These are phyloP conservation scores for Whitmania pigra DNA, from an alignment of 1,140 invertebrate species.

Conservation along the genomic window DNA sequence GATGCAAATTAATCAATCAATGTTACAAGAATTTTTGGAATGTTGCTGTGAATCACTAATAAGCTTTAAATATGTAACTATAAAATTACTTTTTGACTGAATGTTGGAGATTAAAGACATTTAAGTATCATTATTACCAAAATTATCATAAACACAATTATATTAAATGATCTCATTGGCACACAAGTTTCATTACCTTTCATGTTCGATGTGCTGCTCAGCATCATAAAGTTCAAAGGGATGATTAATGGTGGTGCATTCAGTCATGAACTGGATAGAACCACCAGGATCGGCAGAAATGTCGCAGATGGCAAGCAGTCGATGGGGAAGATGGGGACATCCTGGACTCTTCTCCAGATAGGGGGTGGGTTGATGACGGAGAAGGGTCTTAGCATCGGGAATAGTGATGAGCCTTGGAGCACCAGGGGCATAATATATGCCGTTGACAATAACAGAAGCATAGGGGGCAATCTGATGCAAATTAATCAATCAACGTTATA, in stretches of 20 bases:
- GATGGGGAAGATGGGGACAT: slow-evolving; percentile 31
- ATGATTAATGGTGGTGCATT: slow-evolving; percentile 97
- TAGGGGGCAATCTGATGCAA: slow-evolving; percentile 74
- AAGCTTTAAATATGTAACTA: neutral
- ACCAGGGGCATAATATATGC: slow-evolving; percentile 95
- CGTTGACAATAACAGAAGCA: slow-evolving; percentile 89
- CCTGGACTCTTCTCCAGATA: slow-evolving; percentile 58
- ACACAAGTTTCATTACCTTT: slow-evolving; percentile 51
- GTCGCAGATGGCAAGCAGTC: slow-evolving; percentile 72
- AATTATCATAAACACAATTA: too few relatives aligned
- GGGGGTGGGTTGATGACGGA: slow-evolving; percentile 72
- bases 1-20: slow-evolving; percentile 1
- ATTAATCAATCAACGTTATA: neutral
- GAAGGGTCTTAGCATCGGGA: slow-evolving; percentile 86
- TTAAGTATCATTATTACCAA: too few relatives aligned
- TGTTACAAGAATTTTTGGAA: neutral
- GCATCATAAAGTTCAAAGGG: slow-evolving; percentile 98
- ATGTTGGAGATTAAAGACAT: slow-evolving; percentile 56
- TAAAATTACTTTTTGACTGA: slow-evolving; percentile 67
- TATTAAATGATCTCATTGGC: too few relatives aligned
- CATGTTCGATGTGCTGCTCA: slow-evolving; percentile 87
- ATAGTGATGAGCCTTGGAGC: slow-evolving; percentile 90
- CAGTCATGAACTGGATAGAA: slow-evolving; percentile 99
- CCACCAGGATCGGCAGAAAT: slow-evolving; percentile 97
- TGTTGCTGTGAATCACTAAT: neutral